These are phyloP conservation scores for Dunckerocampus dactyliophorus DNA, from an alignment of 2,113 vertebrate species.

Conservation along the genomic window DNA sequence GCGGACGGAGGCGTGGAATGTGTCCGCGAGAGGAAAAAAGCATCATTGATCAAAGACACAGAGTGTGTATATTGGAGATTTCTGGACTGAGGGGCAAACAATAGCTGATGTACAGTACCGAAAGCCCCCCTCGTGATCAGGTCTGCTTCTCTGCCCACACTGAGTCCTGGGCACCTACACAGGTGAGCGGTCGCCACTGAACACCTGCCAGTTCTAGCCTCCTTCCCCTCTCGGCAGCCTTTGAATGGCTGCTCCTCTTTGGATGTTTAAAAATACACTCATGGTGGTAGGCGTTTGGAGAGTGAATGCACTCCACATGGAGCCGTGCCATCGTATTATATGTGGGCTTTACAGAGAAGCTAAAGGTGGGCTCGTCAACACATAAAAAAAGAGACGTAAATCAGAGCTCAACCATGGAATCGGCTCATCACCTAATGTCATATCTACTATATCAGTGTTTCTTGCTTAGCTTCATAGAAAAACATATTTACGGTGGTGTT, in stretches of 20 bases:
- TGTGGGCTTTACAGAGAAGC: conserved; percentile 26
- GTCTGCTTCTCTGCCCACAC: conserved; percentile 48
- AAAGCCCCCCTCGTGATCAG: conserved; percentile 9
- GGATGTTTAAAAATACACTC: conserved; percentile 46
- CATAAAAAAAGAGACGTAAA: neutral
- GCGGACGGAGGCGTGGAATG: conserved; percentile 61
- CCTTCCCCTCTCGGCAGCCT: conserved; percentile 32
- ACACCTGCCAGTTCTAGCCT: conserved; percentile 56
- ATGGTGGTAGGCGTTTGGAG: conserved; percentile 46
- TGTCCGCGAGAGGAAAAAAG: conserved; percentile 63
- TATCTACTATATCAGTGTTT: neutral
- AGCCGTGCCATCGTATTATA: conserved; percentile 15
- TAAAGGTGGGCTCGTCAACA: neutral
- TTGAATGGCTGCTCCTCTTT: conserved; percentile 36
- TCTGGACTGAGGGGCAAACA: conserved; percentile 31
- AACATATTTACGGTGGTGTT: neutral
- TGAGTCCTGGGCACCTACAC: conserved; percentile 56
- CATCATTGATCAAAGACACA: conserved; percentile 63
- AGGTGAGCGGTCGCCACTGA: conserved; percentile 58
- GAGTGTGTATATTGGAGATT: conserved; percentile 43
- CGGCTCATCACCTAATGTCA: neutral
- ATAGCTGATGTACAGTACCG: conserved; percentile 22
- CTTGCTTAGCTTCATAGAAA: neutral
- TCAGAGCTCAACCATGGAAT: too few species aligned
- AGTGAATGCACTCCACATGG: conserved; percentile 26